A percentile compares a stretch with the other conserved stretches of the same genome.
Evolutionary conservation across 2,113 vertebrate species (phyloP).

Genomic region (Puffinus mauretanicus): DNA sequence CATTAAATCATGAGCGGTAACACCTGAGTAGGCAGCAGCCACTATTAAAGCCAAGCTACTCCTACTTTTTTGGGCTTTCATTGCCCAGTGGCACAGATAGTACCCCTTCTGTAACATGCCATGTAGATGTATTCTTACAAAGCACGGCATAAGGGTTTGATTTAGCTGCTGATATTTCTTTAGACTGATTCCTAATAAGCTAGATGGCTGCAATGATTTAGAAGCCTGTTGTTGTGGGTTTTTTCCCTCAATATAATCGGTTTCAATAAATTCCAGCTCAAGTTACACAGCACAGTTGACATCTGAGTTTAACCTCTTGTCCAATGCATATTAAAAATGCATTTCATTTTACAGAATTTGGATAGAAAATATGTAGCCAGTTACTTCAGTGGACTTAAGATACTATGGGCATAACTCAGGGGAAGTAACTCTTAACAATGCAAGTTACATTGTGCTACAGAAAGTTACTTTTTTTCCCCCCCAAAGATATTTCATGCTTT

Average conservation of each 20-base stretch:
- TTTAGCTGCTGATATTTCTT: background rate
- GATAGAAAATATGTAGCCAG: background rate
- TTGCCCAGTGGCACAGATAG: background rate
- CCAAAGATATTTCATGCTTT: conserved; percentile 12
- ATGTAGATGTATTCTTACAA: background rate
- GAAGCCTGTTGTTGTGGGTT: background rate
- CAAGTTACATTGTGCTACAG: background rate
- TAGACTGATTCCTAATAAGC: background rate
- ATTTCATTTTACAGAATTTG: background rate
- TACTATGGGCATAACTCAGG: background rate
- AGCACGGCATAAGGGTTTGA: background rate
- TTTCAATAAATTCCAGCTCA: background rate
- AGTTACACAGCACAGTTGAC: background rate
- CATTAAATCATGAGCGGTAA: too few relatives aligned
- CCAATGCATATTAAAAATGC: background rate
- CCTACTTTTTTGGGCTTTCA: background rate
- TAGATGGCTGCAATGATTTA: background rate
- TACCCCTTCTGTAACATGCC: background rate
- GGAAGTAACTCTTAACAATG: background rate
- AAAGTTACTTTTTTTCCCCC: background rate
- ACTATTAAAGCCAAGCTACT: background rate
- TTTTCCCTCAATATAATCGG: background rate
- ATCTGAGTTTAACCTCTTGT: background rate
- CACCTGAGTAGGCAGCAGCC: background rate
- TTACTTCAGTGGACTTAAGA: background rate